Evolutionary conservation across 2,113 vertebrate species (phyloP).

Genomic region (Garra rufa): DNA sequence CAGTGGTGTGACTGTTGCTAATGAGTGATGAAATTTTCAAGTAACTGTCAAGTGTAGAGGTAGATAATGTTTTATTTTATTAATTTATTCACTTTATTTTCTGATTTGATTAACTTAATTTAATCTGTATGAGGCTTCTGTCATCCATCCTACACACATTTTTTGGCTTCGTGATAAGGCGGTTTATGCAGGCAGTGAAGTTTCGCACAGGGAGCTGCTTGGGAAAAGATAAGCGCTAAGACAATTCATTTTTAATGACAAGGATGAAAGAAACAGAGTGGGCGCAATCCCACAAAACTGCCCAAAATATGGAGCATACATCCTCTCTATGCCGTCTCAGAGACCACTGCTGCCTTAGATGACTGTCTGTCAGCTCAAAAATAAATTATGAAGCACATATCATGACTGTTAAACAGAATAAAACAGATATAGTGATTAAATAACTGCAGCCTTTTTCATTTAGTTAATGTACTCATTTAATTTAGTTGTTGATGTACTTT

Average conservation of each 20-base stretch:
- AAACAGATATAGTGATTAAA: neutral
- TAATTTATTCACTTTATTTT: neutral
- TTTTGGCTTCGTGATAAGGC: neutral
- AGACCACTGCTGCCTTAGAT: neutral
- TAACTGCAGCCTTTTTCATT: neutral
- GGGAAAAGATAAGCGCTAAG: neutral
- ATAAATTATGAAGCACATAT: neutral
- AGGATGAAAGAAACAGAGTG: neutral
- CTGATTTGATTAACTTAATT: neutral
- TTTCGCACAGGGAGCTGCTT: neutral
- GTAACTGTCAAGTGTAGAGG: neutral
- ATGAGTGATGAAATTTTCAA: neutral
- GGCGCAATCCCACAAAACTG: neutral
- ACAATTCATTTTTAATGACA: neutral
- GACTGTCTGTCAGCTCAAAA: neutral
- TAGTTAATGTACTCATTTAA: no score
- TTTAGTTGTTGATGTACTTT: no score
- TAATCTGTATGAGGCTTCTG: neutral
- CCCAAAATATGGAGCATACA: neutral
- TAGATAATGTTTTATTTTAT: neutral
- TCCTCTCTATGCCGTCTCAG: neutral
- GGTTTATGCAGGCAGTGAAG: neutral
- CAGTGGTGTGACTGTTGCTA: neutral
- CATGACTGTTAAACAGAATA: neutral
- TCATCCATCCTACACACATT: neutral